phyloP scores from a whole-genome alignment of 1,140 invertebrate species.

The Agrilus planipennis region DNA sequence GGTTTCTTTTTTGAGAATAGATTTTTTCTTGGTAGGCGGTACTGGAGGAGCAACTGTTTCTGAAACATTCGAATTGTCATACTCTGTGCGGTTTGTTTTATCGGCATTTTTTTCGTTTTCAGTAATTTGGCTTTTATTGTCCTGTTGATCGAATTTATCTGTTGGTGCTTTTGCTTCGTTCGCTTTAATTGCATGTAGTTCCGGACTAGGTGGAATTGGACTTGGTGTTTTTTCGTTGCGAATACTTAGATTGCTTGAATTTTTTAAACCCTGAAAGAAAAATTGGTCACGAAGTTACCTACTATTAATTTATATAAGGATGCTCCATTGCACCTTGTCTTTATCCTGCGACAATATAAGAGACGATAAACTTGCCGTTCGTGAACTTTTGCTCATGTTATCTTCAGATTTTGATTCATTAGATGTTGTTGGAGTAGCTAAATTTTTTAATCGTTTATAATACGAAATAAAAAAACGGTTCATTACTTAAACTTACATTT shows the following conservation, averaged over 20 bases:
- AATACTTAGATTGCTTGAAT: not conserved
- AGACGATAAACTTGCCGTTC: too few relatives aligned
- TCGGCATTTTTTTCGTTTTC: not conserved
- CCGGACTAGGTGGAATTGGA: not conserved
- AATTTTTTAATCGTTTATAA: slow-evolving; percentile 1
- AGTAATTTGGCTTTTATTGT: not conserved
- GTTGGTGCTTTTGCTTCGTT: not conserved
- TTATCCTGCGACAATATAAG: too few relatives aligned
- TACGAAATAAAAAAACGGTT: too few relatives aligned
- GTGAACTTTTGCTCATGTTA: not conserved
- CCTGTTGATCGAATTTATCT: not conserved
- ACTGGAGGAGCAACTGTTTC: too few relatives aligned
- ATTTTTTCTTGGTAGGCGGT: slow-evolving; percentile 7
- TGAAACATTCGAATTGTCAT: not conserved
- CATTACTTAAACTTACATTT: not conserved
- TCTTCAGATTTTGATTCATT: not conserved
- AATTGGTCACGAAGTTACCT: not conserved
- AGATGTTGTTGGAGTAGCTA: slow-evolving; percentile 2
- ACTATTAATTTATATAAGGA: not conserved
- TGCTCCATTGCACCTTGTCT: not conserved
- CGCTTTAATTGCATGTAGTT: not conserved
- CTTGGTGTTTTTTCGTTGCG: not conserved
- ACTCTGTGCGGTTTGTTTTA: not conserved
- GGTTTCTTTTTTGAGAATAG: slow-evolving; percentile 10
- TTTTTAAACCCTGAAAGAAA: not conserved